These are phyloP conservation scores for Apostichopus parvimensis DNA, from an alignment of 35 echinoderm and acorn worm genomes.

Conservation along the genomic window DNA sequence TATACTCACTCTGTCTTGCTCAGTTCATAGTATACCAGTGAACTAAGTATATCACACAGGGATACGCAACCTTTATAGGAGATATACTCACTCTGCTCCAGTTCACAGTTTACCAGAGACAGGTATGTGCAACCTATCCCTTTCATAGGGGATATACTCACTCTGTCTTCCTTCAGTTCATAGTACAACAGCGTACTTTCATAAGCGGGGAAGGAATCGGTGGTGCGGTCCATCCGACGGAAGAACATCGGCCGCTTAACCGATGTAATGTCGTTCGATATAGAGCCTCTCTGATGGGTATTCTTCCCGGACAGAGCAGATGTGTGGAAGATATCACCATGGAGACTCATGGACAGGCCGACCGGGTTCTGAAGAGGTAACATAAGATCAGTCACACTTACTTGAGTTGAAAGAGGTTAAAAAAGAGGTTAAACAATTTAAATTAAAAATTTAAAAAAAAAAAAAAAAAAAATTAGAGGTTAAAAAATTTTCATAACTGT, in stretches of 20 bases:
- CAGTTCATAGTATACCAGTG: not conserved
- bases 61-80: too few relatives aligned
- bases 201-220: conserved; percentile 62
- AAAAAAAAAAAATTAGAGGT: too few relatives aligned
- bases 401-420: too few relatives aligned
- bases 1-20: too few relatives aligned
- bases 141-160: conserved; percentile 13
- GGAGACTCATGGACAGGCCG: conserved; percentile 85
- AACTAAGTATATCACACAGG: too few relatives aligned
- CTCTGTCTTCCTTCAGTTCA: conserved; percentile 61
- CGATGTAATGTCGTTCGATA: not conserved
- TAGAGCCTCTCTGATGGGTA: not conserved
- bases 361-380: conserved; percentile 81
- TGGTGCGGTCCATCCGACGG: conserved; percentile 17
- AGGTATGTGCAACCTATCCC: not conserved
- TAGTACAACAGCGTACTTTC: conserved; percentile 77
- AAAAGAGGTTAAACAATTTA: too few relatives aligned
- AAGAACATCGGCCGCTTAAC: conserved; percentile 74
- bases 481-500: too few relatives aligned
- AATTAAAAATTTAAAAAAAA: too few relatives aligned
- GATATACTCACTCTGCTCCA: too few relatives aligned
- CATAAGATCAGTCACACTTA: too few relatives aligned
- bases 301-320: not conserved
- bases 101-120: not conserved
- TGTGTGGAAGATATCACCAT: conserved; percentile 80